These are phyloP conservation scores for Silurus aristotelis DNA, from an alignment of 2,797 vertebrate genomes.

Conservation along the genomic window DNA sequence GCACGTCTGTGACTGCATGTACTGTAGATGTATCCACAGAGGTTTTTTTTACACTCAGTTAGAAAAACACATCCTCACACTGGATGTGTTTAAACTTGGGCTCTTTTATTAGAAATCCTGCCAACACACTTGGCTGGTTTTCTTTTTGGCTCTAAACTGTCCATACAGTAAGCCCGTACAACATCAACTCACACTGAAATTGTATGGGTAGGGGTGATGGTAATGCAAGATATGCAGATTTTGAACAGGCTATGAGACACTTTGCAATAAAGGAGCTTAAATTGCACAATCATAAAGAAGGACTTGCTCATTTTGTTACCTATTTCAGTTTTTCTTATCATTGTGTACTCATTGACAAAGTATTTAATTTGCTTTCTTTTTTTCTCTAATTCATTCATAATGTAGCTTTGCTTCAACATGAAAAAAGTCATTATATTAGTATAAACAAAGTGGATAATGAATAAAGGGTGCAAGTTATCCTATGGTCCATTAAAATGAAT, in stretches of 20 bases:
- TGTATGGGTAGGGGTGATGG: not conserved
- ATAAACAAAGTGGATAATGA: no score
- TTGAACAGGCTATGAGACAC: no score
- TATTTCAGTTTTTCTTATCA: not conserved
- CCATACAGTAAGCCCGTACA: not conserved
- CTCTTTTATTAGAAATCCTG: conserved; percentile 25
- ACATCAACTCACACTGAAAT: conserved; percentile 6
- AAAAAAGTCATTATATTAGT: not conserved
- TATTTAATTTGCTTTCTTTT: not conserved
- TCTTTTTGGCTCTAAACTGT: conserved; percentile 5
- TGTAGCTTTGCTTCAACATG: not conserved
- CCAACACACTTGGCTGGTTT: conserved; percentile 32
- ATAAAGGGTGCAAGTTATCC: not conserved
- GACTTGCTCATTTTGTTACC: not conserved
- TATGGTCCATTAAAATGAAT: not conserved
- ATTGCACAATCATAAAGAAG: not conserved
- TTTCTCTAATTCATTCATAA: not conserved
- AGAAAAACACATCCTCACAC: conserved; percentile 20
- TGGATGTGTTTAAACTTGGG: conserved; percentile 38
- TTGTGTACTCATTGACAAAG: not conserved
- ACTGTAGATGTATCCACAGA: not conserved
- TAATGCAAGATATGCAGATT: not conserved
- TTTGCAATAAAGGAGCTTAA: not conserved
- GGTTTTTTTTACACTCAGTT: conserved; percentile 15
- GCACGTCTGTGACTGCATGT: not conserved